Evolutionary conservation across 1,140 invertebrate genomes (phyloP).

Genomic region (Copidosoma floridanum): DNA sequence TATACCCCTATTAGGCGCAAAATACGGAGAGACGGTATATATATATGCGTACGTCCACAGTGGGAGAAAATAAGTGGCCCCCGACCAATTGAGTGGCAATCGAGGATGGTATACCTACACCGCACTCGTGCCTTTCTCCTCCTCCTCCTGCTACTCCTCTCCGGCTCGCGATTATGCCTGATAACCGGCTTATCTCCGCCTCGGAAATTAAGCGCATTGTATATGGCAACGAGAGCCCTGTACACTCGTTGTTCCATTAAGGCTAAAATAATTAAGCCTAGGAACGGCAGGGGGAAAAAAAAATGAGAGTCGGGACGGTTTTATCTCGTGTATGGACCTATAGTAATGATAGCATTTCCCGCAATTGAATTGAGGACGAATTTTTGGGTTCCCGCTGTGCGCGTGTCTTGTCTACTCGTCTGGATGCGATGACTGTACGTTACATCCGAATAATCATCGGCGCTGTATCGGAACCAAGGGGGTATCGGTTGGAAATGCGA

Average conservation of each 20-base stretch:
- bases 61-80: conserved; percentile 35
- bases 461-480: no score
- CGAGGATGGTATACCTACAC: conserved; percentile 26
- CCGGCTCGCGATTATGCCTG: conserved; percentile 31
- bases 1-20: neutral
- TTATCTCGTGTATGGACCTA: conserved; percentile 5
- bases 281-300: neutral
- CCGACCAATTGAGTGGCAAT: conserved; percentile 39
- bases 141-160: no score
- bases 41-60: conserved; percentile 2
- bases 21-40: neutral
- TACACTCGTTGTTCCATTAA: conserved; percentile 26
- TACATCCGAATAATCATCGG: no score
- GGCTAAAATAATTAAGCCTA: conserved; percentile 29
- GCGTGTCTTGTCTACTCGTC: no score
- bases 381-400: conserved; percentile 2
- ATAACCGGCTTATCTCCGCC: conserved; percentile 43
- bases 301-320: neutral
- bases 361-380: conserved; percentile 17
- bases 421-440: conserved; percentile 8
- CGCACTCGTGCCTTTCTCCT: neutral
- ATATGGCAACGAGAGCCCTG: conserved; percentile 29
- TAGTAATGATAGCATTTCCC: conserved; percentile 15
- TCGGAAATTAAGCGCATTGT: conserved; percentile 41
- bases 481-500: no score